Evolutionary conservation across 2,113 vertebrate genomes (phyloP).

Genomic region (Solenodon paradoxus): DNA sequence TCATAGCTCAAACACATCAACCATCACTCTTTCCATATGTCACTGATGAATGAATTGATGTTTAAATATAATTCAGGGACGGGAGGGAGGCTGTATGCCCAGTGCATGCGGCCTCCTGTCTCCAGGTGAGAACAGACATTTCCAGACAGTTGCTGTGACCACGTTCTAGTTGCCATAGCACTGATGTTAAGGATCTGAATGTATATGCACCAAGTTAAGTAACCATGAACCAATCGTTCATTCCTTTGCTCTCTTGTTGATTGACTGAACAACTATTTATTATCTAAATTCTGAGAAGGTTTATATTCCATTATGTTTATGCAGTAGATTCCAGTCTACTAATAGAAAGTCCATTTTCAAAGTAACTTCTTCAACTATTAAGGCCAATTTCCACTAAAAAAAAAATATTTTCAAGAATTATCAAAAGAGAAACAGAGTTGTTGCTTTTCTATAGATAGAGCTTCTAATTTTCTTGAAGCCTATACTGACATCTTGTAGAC

Average conservation of each 20-base stretch:
- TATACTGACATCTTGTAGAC: neutral
- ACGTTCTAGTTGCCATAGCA: neutral
- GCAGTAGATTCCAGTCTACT: neutral
- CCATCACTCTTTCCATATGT: neutral
- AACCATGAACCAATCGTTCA: neutral
- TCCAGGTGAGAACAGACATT: neutral
- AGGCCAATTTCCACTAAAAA: constrained; percentile 5
- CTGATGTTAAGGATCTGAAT: neutral
- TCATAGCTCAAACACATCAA: neutral
- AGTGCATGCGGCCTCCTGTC: neutral
- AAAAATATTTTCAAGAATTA: constrained; percentile 4
- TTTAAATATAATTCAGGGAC: neutral
- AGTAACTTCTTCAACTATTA: neutral
- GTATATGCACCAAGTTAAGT: neutral
- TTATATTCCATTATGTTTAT: neutral
- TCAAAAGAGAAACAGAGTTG: neutral
- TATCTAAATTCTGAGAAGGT: neutral
- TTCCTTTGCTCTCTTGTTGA: neutral
- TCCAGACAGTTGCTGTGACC: neutral
- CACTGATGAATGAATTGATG: neutral
- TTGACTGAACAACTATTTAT: neutral
- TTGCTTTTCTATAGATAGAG: neutral
- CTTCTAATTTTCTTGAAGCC: neutral
- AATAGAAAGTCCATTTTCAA: neutral
- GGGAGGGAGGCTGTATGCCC: neutral